Evolutionary conservation across 2,797 vertebrate genomes (phyloP).

Genomic region (Channa striata): DNA sequence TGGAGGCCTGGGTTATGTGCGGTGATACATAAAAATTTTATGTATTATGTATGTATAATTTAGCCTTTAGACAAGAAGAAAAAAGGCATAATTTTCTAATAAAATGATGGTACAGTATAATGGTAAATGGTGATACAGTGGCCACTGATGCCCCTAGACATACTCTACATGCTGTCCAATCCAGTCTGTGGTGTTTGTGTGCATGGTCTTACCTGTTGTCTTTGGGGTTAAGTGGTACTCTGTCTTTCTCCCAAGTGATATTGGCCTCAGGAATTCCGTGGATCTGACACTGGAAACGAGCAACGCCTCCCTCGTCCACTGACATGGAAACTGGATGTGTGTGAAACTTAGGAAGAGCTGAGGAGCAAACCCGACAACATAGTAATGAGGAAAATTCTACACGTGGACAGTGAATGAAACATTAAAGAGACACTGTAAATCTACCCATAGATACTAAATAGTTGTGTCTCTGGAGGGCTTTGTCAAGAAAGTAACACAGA

Average conservation of each 20-base stretch:
- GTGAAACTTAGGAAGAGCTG: conserved; percentile 85
- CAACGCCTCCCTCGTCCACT: conserved; percentile 81
- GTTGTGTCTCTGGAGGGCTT: no score
- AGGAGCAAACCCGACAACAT: neutral
- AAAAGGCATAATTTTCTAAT: no score
- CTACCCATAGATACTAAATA: no score
- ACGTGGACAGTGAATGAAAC: neutral
- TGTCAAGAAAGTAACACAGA: no score
- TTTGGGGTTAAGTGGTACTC: conserved; percentile 59
- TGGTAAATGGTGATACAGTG: neutral
- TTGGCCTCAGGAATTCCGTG: conserved; percentile 80
- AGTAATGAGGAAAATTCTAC: neutral
- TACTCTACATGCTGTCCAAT: neutral
- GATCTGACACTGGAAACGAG: conserved; percentile 84
- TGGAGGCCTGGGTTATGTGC: no score
- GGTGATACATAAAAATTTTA: no score
- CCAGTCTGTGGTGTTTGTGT: neutral
- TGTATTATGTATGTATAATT: no score
- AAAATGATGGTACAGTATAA: no score
- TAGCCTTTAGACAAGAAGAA: no score
- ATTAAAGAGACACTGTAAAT: neutral
- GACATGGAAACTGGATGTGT: conserved; percentile 81
- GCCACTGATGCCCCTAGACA: neutral
- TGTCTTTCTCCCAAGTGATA: conserved; percentile 86
- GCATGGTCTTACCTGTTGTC: conserved; percentile 70